Base-by-base conservation (phyloP, 2,797 vertebrate genomes). In the Morelia viridis region DNA sequence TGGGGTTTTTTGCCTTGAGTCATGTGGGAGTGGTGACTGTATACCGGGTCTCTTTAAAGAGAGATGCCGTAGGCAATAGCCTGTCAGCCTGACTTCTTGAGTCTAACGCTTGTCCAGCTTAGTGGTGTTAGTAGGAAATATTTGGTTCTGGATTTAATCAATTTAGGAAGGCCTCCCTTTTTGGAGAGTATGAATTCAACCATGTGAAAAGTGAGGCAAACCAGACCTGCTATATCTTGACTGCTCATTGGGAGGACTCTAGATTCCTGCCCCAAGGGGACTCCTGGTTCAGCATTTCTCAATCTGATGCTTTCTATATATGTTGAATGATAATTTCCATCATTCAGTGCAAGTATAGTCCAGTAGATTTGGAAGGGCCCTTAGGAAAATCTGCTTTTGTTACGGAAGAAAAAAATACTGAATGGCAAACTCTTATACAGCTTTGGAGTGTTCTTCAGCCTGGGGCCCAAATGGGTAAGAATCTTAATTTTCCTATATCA, bases 1-100 rank as follows among this genome's bases (percentile, higher is more conserved):
- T 65, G 31, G 56, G 46, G n/a, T 89, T 53, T 87, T 92, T 90
- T 31, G 71, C 71, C 85, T 28, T 92, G 89, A 92, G 68, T 90
- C 89, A 92, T 26, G 24, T 26, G 85, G 92, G 92, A 90, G 68
- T 50, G 60, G 85, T 64, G 62, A 53, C 26, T 62, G 58, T 87
- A 31, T 53, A 46, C 19, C 57, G 19, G 31, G 46, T n/a, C 65
- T 87, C 83, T 85, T 64, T 92, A 61, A 76, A 76, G 19, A 89
- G 91, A 89, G 80, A 85, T 22, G 4, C n/a, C 26, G 4, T 85
- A 41, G 24, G 22, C 83, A 83, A 57, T 41, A 84, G 85, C 53
- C 7, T 76, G 50, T 90, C 31, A 46, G 24, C 26, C 60, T 87
- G 24, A 88, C 53, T 88, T 83, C 2, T 26, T 86, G 41, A 83